Conservation (phyloP, 2,888 invertebrate genomes). For the Drosophila niveifrons region DNA sequence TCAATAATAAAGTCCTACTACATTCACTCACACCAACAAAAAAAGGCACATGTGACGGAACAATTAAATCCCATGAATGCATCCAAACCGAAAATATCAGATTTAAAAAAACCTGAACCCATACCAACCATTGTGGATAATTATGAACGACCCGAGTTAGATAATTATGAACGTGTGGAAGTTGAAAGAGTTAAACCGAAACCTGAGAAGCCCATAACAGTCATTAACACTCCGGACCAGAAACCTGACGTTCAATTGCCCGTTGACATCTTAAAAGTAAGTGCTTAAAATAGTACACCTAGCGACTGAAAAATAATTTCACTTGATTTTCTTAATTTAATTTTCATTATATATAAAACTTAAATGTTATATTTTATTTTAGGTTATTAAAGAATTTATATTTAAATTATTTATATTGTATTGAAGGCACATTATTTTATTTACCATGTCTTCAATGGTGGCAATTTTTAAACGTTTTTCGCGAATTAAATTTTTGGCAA, state of each 20-base stretch:
- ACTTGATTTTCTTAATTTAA: not conserved
- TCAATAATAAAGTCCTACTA: not conserved
- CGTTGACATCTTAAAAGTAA: conserved; percentile 70
- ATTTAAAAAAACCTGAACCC: conserved; percentile 86
- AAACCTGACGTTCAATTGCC: conserved; percentile 56
- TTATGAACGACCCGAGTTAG: conserved; percentile 90
- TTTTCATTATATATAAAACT: not conserved
- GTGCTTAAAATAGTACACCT: not conserved
- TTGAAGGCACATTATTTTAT: too few species aligned
- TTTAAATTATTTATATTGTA: too few species aligned
- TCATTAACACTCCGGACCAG: conserved; percentile 55
- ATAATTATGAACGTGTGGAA: conserved; percentile 87
- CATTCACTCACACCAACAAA: conserved; percentile 26
- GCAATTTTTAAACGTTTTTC: too few species aligned
- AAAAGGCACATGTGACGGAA: conserved; percentile 67
- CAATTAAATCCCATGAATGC: conserved; percentile 83
- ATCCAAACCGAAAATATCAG: conserved; percentile 72
- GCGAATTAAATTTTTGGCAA: too few species aligned
- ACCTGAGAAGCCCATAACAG: conserved; percentile 55
- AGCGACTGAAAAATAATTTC: not conserved
- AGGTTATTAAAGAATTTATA: too few species aligned
- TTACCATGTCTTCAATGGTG: too few species aligned
- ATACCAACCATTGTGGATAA: conserved; percentile 88
- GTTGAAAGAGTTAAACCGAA: conserved; percentile 85
- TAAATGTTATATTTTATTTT: too few species aligned